These are phyloP conservation scores for Theristicus caerulescens DNA, from an alignment of 2,113 vertebrate species.

Conservation along the genomic window DNA sequence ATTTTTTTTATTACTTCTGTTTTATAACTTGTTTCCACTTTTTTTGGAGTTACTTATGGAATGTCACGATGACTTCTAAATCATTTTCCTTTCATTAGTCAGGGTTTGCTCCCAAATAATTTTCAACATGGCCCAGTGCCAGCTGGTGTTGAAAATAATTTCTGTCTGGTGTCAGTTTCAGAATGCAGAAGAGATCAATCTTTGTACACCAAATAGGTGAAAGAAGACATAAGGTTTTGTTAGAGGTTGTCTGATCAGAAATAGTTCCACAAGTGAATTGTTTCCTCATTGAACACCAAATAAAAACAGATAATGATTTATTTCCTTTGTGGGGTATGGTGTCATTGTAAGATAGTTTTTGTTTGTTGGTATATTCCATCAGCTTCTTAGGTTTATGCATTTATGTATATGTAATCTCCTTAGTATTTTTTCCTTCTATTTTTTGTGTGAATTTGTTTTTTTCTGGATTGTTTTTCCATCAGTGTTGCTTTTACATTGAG, in stretches of 20 bases:
- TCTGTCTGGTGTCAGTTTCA: not conserved
- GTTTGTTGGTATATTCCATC: not conserved
- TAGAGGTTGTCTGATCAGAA: not conserved
- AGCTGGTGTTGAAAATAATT: not conserved
- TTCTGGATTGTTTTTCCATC: conserved; percentile 8
- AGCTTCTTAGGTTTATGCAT: conserved; percentile 36
- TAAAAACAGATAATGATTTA: conserved; percentile 12
- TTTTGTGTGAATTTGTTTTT: conserved; percentile 1
- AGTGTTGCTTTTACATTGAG: conserved; percentile 8
- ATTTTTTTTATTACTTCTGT: not conserved
- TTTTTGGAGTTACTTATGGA: not conserved
- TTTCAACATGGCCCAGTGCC: not conserved
- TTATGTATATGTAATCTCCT: not conserved
- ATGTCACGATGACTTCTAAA: not conserved
- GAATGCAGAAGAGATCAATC: not conserved
- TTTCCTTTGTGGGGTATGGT: conserved; percentile 6
- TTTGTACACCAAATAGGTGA: not conserved
- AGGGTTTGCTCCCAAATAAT: not conserved
- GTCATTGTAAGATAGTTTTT: not conserved
- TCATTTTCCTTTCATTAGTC: not conserved
- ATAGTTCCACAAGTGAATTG: conserved; percentile 21
- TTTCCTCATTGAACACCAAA: conserved; percentile 23
- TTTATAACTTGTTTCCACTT: not conserved
- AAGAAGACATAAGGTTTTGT: not conserved
- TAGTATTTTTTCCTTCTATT: not conserved